phyloP scores from a whole-genome alignment of 2,797 vertebrate species.

The Podarcis lilfordi region DNA sequence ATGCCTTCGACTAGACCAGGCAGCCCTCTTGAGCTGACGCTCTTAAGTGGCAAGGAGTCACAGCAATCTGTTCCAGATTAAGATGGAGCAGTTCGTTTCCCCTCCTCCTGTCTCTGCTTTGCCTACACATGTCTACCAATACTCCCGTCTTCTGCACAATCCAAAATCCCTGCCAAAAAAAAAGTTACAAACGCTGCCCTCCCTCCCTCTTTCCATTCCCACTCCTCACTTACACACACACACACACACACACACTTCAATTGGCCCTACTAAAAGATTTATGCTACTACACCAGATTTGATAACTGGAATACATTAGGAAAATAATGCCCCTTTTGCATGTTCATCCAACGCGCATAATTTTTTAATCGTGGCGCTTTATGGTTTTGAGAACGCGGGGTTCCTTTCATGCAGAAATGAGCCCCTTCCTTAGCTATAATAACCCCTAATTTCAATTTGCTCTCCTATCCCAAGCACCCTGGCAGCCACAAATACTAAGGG shows the following conservation, averaged over 20 bases:
- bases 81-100: background rate
- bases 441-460: constrained; percentile 19
- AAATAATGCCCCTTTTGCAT: constrained; percentile 1
- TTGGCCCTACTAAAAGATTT: background rate
- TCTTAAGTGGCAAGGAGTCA: background rate
- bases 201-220: background rate
- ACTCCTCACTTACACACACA: too few relatives aligned
- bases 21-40: background rate
- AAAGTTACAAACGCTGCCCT: background rate
- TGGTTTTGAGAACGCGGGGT: background rate
- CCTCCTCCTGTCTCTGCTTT: background rate
- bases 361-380: background rate
- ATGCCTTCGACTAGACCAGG: background rate
- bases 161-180: background rate
- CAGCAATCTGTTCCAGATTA: constrained; percentile 6
- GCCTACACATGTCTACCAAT: constrained; percentile 5
- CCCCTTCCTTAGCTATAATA: constrained; percentile 11
- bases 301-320: constrained; percentile 19
- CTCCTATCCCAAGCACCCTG: background rate
- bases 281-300: background rate
- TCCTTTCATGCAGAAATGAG: background rate
- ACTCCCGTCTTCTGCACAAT: background rate
- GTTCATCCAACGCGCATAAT: background rate
- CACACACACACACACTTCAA: background rate
- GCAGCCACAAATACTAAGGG: constrained; percentile 19